These are phyloP conservation scores for Parazoanthus atlanticus DNA, from an alignment of 92 coral and sea anemone genomes.

Conservation along the genomic window DNA sequence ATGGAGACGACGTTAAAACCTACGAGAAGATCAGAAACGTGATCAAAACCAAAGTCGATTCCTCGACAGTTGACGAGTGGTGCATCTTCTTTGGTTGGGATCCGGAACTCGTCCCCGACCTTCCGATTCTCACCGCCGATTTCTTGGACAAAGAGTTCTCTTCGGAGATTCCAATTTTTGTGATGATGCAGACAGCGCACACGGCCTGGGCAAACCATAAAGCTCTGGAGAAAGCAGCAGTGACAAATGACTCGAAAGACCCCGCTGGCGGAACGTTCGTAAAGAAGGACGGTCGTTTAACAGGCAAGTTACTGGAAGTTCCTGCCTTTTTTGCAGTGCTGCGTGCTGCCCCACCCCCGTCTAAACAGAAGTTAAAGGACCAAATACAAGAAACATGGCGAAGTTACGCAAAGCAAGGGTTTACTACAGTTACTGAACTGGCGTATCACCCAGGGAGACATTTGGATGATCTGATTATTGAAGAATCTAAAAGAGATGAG, in stretches of 20 bases:
- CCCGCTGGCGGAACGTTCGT: constrained; percentile 42
- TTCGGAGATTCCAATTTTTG: constrained; percentile 28
- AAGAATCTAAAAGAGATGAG: neutral
- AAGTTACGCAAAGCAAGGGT: constrained; percentile 13
- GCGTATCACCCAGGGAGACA: neutral
- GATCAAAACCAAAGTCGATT: constrained; percentile 16
- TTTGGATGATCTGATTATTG: neutral
- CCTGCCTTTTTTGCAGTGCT: neutral
- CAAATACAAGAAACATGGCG: neutral
- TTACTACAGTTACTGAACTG: constrained; percentile 29
- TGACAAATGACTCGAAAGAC: neutral
- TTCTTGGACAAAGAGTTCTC: constrained; percentile 33
- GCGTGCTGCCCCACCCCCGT: neutral
- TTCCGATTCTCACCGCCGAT: constrained; percentile 37
- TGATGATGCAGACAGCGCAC: constrained; percentile 44
- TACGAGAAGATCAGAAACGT: constrained; percentile 27
- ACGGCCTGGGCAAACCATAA: constrained; percentile 42
- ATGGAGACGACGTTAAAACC: constrained; percentile 2
- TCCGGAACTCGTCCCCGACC: constrained; percentile 37
- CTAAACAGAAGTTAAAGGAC: neutral
- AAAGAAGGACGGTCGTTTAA: neutral
- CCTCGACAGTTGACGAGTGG: constrained; percentile 30
- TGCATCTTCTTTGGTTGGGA: constrained; percentile 57
- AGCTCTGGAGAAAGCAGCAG: constrained; percentile 37
- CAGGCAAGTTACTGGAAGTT: constrained; percentile 7